Conservation (phyloP, 23 tunicate genomes). For the Botrylloides violaceus region DNA sequence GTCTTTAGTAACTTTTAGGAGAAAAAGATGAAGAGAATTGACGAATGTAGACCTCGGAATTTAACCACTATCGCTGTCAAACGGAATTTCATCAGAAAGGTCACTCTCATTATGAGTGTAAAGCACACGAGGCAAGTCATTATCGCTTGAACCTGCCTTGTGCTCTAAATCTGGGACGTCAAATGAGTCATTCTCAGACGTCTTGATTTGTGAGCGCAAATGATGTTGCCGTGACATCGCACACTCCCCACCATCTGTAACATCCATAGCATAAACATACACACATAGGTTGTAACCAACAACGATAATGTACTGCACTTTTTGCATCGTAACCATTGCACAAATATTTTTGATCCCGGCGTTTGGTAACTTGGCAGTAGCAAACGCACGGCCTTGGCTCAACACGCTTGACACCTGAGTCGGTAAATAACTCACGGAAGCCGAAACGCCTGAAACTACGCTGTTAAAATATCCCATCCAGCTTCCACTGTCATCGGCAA, state of each 20-base stretch:
- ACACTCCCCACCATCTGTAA: conserved; percentile 86
- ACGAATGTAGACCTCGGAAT: too few species aligned
- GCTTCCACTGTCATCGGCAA: conserved; percentile 45
- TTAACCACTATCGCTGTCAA: too few species aligned
- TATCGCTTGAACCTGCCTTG: too few species aligned
- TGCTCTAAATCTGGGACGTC: too few species aligned
- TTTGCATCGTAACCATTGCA: conserved; percentile 66
- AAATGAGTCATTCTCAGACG: too few species aligned
- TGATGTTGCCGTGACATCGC: conserved; percentile 61
- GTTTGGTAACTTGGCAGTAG: conserved; percentile 87
- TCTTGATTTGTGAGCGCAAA: too few species aligned
- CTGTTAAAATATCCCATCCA: conserved; percentile 89
- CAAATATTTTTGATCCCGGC: conserved; percentile 66
- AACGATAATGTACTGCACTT: conserved; percentile 46
- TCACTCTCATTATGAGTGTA: too few species aligned
- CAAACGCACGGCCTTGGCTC: conserved; percentile 95
- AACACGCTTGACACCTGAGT: conserved; percentile 81
- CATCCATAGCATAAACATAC: conserved; percentile 81
- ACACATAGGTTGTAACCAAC: conserved; percentile 74
- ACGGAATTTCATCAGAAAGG: too few species aligned
- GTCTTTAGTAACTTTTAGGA: too few species aligned
- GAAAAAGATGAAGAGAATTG: too few species aligned
- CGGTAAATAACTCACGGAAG: conserved; percentile 80
- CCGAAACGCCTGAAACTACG: conserved; percentile 43
- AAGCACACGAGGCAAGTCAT: too few species aligned